Evolutionary conservation across 2,113 vertebrate species (phyloP), one percentile per base, ranked within the genome.

Genomic region (Caloenas nicobarica): DNA sequence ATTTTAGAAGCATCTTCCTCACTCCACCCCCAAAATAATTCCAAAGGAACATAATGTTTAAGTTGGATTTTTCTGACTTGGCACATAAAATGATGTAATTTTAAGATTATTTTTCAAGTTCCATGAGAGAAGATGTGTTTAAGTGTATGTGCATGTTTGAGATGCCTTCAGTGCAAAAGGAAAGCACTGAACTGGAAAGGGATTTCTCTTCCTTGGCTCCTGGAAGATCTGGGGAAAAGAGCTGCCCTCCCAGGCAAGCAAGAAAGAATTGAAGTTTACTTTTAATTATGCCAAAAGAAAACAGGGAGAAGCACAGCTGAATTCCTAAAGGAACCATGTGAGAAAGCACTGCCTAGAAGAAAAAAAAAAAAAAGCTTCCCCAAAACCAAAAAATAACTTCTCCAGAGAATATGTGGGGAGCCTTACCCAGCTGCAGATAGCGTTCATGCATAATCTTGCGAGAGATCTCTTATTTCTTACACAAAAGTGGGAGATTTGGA

Each of bases 221-320:
- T 72, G 38, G 23, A 86, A 65, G 44, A 60, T 25, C 64, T 84
- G 46, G 69, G 64, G 69, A 86, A 79, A 94, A 65, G 34, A 84
- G 21, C 13, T 60, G 40, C 53, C 64, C 68, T 91, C 38, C 33
- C 3, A 91, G 46, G 60, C 58, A 84, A 56, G 34, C 13, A 82
- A 68, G 62, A 15, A 29, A 81, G 68, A 95, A 83, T 7, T 81
- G 54, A 81, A 82, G 74, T 90, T 95, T 94, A 33, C 38, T 89
- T 94, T 95, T 87, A 96, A 89, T 93, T 94, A 93, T 46, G 50
- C n/a, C 57, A 71, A 84, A 94, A 81, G 72, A 94, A 92, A 94
- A 78, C 51, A 92, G 68, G 56, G 87, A 62, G 73, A 65, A 94
- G 44, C 36, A 57, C 21, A 73, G 60, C 28, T 86, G 36, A 95